These are phyloP conservation scores for Thysanoteuthis rhombus DNA, from an alignment of 2,888 invertebrate genomes.

Conservation along the genomic window DNA sequence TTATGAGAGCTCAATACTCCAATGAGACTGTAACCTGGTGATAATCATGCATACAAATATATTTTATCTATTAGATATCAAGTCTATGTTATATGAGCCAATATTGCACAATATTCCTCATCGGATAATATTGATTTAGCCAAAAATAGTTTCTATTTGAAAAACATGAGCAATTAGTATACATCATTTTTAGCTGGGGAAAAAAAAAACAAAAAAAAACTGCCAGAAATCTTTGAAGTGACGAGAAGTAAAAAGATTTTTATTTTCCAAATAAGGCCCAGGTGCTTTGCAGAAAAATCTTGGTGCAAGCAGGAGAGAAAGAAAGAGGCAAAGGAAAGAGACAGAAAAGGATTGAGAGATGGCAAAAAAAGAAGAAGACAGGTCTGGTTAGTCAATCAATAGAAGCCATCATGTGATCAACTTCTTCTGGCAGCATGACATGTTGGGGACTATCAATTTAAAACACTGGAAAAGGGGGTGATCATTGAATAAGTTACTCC, in stretches of 20 bases:
- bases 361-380: background rate
- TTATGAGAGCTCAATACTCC: background rate
- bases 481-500: no score
- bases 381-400: no score
- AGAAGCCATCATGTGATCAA: no score
- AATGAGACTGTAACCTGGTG: background rate
- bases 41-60: background rate
- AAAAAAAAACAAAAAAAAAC: background rate
- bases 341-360: background rate
- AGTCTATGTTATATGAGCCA: background rate
- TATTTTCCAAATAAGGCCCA: background rate
- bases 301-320: background rate
- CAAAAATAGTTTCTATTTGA: background rate
- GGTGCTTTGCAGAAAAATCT: background rate
- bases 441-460: no score
- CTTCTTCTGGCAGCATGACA: no score
- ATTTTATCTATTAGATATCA: background rate
- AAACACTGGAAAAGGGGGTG: no score
- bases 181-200: background rate
- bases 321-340: background rate
- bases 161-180: constrained; percentile 12
- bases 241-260: background rate
- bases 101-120: background rate
- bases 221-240: background rate
- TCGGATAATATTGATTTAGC: background rate